Base-by-base conservation (phyloP, 2,797 vertebrate genomes). In the Toxotes lorentzi region DNA sequence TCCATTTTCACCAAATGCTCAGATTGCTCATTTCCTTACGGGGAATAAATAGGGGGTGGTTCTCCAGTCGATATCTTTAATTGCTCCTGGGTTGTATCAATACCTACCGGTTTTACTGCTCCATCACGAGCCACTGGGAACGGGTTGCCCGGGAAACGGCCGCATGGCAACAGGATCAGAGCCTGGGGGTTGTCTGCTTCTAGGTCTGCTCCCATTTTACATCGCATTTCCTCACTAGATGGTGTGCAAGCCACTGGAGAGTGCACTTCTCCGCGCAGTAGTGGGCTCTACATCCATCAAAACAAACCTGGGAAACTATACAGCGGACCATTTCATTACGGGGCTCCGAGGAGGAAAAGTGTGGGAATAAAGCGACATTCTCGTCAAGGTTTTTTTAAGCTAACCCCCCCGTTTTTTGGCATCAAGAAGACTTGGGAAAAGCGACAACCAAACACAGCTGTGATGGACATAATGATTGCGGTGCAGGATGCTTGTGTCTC, bases 111-210 rank as follows among this genome's bases (percentile, higher is more conserved):
- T 92, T 93, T 93, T 87, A 91, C 92, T 66, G 92, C 94, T 95
- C 92, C 94, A 96, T 94, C 96, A 94, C 91, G 86, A 95, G 93
- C 95, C 95, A 94, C 93, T 95, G 96, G 96, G 96, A 95, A 95
- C 92, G 95, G 94, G 97, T 99, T 98, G 98, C 97, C 97, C 96
- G 92, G 97, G 98, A 96, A 98, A 99, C 98, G 96, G 97, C 97
- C 97, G 97, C 97, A 96, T 99, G 97, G 98, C 97, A 99, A 99
- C 98, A 96, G 95, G 96, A 96, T 96, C 95, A 95, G 96, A 97
- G 96, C 96, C 95, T 95, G 97, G 96, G 97, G 96, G 95, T 96
- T 96, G 96, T 96, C 95, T 93, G 95, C 96, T 94, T 93, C 92
- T 92, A 93, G 94, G 84, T 95, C 94, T 94, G 95, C 95, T 96